Evolutionary conservation across 2,113 vertebrate genomes (phyloP), one percentile per base, ranked within the genome.

Genomic region (Oreotrochilus melanogaster): DNA sequence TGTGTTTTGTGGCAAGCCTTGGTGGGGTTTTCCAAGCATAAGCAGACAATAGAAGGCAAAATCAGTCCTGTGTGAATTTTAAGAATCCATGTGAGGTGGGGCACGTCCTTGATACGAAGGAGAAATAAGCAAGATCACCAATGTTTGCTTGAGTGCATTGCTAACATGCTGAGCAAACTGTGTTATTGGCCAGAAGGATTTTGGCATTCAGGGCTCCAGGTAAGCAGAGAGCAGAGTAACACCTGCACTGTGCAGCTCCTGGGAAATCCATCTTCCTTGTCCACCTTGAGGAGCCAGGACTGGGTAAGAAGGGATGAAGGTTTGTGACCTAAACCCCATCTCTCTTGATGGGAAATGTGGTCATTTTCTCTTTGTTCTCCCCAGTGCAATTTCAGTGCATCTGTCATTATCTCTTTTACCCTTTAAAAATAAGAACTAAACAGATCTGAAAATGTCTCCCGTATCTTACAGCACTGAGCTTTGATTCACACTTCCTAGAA

Each of bases 401-500:
- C 35, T 92, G 39, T 51, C 23, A 21, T 76, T 67, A 28, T 35
- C 57, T 33, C 9, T 50, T 76, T 48, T 78, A 51, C 79, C 71
- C 33, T 57, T 84, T 78, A 67, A 24, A n/a, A 50, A 57, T 62
- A 47, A 81, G 78, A 95, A 88, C n/a, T 42, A 69, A 65, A 48
- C 50, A 62, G 61, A 85, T 84, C 86, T 86, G 82, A 88, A 94
- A 91, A 90, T 58, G 91, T 86, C 47, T 82, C 79, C 66, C 81
- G 72, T 61, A 78, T 94, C 72, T 81, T 84, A 28, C 45, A 83
- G 88, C 91, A 69, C 19, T 53, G 94, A 96, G 95, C 70, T 92
- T 92, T 88, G 90, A 95, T 96, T 97, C 97, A 94, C 75, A 88
- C 93, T 97, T 79, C 57, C 89, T 96, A 97, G 97, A 98, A 98